A percentile compares a stretch with the other conserved stretches of the same genome.
Conservation (phyloP, 2,113 vertebrate genomes). For the Pomatostomus ruficeps region DNA sequence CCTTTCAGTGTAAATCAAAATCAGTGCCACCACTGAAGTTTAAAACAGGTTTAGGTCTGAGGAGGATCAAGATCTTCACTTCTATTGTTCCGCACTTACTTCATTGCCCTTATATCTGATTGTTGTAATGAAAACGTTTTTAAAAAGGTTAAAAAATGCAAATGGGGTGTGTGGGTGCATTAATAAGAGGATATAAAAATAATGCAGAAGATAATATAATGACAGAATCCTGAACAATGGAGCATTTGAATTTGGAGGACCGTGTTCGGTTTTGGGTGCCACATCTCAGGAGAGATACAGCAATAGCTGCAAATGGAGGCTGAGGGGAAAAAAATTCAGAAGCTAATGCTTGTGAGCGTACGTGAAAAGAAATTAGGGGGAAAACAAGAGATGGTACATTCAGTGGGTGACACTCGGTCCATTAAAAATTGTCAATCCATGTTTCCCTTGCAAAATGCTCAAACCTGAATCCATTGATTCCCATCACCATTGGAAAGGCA, state of each 20-base stretch:
- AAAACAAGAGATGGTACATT: not conserved
- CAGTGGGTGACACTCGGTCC: not conserved
- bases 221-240: slow-evolving; percentile 60
- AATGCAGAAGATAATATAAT: slow-evolving; percentile 60
- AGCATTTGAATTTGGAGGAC: slow-evolving; percentile 37
- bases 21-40: not conserved
- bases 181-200: slow-evolving; percentile 72
- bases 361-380: not conserved
- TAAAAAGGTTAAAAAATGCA: slow-evolving; percentile 66
- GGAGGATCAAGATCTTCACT: not conserved
- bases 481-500: not conserved
- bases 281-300: not conserved
- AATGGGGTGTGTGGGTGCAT: slow-evolving; percentile 65
- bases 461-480: not conserved
- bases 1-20: not conserved
- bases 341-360: not conserved
- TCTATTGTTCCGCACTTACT: slow-evolving; percentile 39
- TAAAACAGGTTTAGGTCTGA: not conserved
- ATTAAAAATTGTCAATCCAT: not conserved
- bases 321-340: not conserved
- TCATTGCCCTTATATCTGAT: slow-evolving; percentile 35
- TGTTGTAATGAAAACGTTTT: slow-evolving; percentile 39
- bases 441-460: not conserved
- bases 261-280: not conserved
- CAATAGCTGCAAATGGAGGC: slow-evolving; percentile 4